phyloP scores from a whole-genome alignment of 2,113 vertebrate genomes.

The Struthidea cinerea region DNA sequence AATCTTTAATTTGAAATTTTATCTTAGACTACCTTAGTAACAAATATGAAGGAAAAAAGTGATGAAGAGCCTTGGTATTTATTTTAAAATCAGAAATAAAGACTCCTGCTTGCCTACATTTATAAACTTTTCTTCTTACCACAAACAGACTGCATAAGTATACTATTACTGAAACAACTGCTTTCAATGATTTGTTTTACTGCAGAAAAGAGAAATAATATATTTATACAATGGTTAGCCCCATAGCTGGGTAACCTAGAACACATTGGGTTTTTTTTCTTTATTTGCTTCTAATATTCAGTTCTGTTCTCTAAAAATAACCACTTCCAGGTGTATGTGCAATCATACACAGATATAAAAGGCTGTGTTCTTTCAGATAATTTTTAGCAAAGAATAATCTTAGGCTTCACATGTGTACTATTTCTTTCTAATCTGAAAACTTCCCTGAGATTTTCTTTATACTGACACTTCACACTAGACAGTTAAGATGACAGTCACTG shows the following conservation, averaged over 20 bases:
- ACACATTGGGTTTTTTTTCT: too few species aligned
- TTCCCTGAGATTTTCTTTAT: background rate
- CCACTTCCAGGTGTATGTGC: fast-evolving
- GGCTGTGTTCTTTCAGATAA: background rate
- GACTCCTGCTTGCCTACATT: background rate
- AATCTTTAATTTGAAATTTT: background rate
- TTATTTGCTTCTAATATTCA: background rate
- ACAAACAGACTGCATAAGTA: background rate
- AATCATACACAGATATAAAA: background rate
- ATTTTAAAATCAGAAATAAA: background rate
- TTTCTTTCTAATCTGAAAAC: background rate
- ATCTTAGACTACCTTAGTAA: background rate
- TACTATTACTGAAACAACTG: background rate
- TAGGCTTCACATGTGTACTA: background rate
- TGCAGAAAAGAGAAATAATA: background rate
- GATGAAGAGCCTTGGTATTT: background rate
- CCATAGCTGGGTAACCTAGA: background rate
- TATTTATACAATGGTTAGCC: background rate
- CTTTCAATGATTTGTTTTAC: background rate
- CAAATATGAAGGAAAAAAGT: background rate
- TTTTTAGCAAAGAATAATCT: background rate
- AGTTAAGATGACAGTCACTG: background rate
- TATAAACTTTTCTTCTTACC: background rate
- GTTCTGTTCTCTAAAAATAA: background rate
- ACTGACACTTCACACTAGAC: background rate